Evolutionary conservation across 2,113 vertebrate species (phyloP), one percentile per base, ranked within the genome.

Genomic region (Thunnus thynnus): DNA sequence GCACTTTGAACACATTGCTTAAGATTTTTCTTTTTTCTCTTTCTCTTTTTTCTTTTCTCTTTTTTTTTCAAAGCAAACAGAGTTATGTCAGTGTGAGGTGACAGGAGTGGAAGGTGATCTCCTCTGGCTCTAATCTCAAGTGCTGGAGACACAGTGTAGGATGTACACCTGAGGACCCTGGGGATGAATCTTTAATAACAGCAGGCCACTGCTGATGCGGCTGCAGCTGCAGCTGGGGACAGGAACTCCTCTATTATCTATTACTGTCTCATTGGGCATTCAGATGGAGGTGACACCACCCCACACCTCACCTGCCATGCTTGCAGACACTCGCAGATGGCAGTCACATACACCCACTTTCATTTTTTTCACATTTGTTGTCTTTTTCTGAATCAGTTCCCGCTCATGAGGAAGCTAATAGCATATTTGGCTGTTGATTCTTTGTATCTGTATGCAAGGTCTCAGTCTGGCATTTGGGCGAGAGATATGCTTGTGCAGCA

Each of bases 401-500:
- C 9, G 8, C 44, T 82, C 62, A 36, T 48, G 58, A 74, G 55
- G 36, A 75, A 36, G 47, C 64, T 89, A 82, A 86, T 76, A 52
- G 44, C 73, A 50, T 20, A 73, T 69, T 74, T 63, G 47, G 67
- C 14, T 36, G 61, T 44, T 81, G 58, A 80, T 73, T 65, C n/a
- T 76, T 68, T 83, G 27, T 20, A 93, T 94, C 78, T 83, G 86
- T 87, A 94, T 94, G 87, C 93, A 85, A 22, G 71, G 88, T 80
- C 70, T 84, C 72, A 22, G 71, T 62, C 74, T 94, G 90, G 86
- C 91, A 93, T 93, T 95, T 93, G 89, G 88, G 86, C 80, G 79
- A 73, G 82, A 91, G 91, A 93, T 88, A 90, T 81, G 86, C 88
- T 91, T 80, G 88, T 89, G 87, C 81, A 82, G 80, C 56, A 81